Evolutionary conservation across 2,113 vertebrate genomes (phyloP).

Genomic region (Toxotes jaculatrix): DNA sequence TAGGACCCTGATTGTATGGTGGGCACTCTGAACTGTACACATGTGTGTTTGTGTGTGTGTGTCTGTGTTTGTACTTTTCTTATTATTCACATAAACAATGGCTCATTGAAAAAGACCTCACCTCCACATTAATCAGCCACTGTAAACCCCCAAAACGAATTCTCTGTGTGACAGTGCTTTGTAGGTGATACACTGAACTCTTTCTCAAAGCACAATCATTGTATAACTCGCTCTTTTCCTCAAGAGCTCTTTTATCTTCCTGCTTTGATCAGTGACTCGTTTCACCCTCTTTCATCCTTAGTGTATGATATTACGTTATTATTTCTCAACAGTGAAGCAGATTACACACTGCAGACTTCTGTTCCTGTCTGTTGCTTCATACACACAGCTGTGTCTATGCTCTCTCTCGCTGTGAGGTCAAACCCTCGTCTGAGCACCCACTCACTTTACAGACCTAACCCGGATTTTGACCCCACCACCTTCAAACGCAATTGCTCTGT

Average conservation of each 20-base stretch:
- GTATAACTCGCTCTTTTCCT: slow-evolving; percentile 48
- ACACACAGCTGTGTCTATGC: slow-evolving; percentile 74
- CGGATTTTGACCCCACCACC: slow-evolving; percentile 57
- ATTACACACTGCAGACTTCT: slow-evolving; percentile 47
- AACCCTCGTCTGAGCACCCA: slow-evolving; percentile 41
- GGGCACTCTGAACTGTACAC: slow-evolving; percentile 12
- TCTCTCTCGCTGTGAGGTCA: slow-evolving; percentile 31
- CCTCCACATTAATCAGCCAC: slow-evolving; percentile 32
- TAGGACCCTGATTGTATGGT: slow-evolving; percentile 46
- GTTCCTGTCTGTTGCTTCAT: slow-evolving; percentile 57
- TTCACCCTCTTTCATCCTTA: slow-evolving; percentile 63
- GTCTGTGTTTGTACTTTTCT: not conserved
- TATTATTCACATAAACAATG: slow-evolving; percentile 53
- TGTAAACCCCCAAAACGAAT: slow-evolving; percentile 48
- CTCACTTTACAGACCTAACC: slow-evolving; percentile 56
- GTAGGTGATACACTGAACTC: slow-evolving; percentile 61
- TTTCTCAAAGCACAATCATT: slow-evolving; percentile 56
- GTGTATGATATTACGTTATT: slow-evolving; percentile 68
- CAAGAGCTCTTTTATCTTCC: slow-evolving; percentile 65
- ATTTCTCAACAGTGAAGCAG: slow-evolving; percentile 51
- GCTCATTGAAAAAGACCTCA: slow-evolving; percentile 23
- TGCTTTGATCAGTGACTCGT: slow-evolving; percentile 75
- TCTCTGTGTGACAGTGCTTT: slow-evolving; percentile 53
- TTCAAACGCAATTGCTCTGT: slow-evolving; percentile 48
- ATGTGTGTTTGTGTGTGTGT: slow-evolving; percentile 20